A percentile compares a stretch with the other conserved stretches of the same genome.
Conservation (phyloP, 2,888 invertebrate genomes). For the Cyrtodaria siliqua region DNA sequence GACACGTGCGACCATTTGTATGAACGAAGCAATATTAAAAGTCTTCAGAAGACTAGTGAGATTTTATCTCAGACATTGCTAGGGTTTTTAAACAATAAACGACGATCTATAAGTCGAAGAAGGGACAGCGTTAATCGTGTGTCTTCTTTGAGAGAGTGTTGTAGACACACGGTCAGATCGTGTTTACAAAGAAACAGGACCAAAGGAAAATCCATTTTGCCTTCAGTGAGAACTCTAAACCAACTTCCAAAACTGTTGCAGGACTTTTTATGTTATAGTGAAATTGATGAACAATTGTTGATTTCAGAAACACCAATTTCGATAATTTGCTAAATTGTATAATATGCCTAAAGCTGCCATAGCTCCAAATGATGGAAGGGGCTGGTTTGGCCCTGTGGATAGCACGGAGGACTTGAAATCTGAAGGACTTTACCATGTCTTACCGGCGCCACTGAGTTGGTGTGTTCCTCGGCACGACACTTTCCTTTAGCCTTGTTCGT, state of each 20-base stretch:
- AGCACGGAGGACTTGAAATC: no score
- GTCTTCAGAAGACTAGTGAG: background rate
- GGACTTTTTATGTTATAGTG: slow-evolving; percentile 36
- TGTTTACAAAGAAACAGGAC: background rate
- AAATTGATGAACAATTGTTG: slow-evolving; percentile 8
- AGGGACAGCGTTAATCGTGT: background rate
- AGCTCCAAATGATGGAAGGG: no score
- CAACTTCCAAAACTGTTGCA: slow-evolving; percentile 27
- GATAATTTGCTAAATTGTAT: no score
- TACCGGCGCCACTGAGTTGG: no score
- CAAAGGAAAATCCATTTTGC: slow-evolving; percentile 18
- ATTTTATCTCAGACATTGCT: background rate
- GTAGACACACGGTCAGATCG: slow-evolving; percentile 30
- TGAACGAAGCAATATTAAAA: slow-evolving; percentile 7
- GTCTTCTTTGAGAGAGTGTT: slow-evolving; percentile 16
- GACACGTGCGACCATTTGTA: slow-evolving; percentile 8
- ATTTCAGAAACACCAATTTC: background rate
- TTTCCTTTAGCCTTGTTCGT: no score
- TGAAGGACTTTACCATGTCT: no score
- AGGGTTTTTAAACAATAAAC: slow-evolving; percentile 10
- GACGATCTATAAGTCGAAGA: background rate
- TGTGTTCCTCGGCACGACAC: no score
- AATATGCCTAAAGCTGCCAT: no score
- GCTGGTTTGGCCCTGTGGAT: no score
- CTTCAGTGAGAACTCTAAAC: slow-evolving; percentile 11